Base-by-base conservation (phyloP, 2,113 vertebrate species). In the Sander lucioperca region DNA sequence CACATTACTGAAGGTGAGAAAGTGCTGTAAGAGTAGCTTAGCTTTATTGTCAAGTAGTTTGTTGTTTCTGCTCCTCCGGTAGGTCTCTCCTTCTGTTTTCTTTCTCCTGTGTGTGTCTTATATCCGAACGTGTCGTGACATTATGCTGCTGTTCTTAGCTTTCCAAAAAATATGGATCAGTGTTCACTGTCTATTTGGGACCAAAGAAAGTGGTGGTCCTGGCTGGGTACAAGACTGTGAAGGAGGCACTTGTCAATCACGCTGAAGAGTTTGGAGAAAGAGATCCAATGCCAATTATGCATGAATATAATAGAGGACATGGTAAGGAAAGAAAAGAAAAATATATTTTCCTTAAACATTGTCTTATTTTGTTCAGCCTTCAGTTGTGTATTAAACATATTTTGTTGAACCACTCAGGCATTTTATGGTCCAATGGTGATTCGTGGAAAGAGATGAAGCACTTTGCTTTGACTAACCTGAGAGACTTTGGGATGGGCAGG, bases 131-230 rank as follows among this genome's bases (percentile, higher is more conserved):
- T 30, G 13, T 27, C 27, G 27, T 27, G 27, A 27, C 27, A 27
- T 27, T 27, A 27, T 27, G 27, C 2, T 27, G 2, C 3, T 58
- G 1, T 19, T 65, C 0, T 39, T 19, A 91, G 91, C 25, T 89
- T 21, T 90, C 82, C 3, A 85, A 85, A 33, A 74, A 81, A 67
- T 89, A 87, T 70, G 89, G 89, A 4, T 82, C 89, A 3, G 83
- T 92, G 62, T 92, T 91, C 64, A 88, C 80, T 0, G 2, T 88
- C 30, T 59, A 82, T n/a, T 1, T 92, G 6, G 89, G 87, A 30
- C n/a, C 30, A 0, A 14, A 88, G 11, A 91, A 91, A n/a, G 85
- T 88, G 70, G 88, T 93, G 79, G 83, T 92, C 0, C 54, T 92
- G 33, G 43, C 86, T 0, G 92, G 90, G 69, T 89, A 87, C 79